Percentiles rank a stretch among this genome's conserved stretches.
Evolutionary conservation across 37 sponge, comb jelly and placozoan species (phyloP).

Genomic region (Spongilla lacustris): DNA sequence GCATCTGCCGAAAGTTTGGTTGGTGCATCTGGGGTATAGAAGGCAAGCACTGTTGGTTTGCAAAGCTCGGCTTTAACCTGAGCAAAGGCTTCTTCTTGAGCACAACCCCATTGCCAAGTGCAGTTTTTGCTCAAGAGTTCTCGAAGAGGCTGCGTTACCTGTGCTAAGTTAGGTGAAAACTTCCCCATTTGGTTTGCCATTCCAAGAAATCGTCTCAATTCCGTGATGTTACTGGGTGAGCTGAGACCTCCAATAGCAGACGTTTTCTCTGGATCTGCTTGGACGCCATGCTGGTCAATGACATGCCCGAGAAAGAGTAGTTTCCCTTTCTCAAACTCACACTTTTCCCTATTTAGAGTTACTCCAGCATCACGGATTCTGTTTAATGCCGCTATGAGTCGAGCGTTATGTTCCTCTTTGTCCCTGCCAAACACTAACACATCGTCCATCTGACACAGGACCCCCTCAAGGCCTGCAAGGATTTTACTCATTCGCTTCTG

Average conservation of each 20-base stretch:
- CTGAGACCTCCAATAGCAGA: constrained; percentile 23
- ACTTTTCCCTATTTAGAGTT: constrained; percentile 27
- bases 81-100: constrained; percentile 37
- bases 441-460: constrained; percentile 41
- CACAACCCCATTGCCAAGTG: constrained; percentile 48
- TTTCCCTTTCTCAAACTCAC: constrained; percentile 7
- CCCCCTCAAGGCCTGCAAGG: constrained; percentile 30
- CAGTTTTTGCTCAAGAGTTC: constrained; percentile 32
- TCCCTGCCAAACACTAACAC: constrained; percentile 16
- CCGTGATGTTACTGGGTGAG: constrained; percentile 17
- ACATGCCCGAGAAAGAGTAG: constrained; percentile 28
- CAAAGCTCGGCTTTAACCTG: constrained; percentile 38
- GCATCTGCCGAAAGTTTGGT: constrained; percentile 53
- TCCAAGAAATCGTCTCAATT: constrained; percentile 52
- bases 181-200: constrained; percentile 68
- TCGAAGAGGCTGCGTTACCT: constrained; percentile 48
- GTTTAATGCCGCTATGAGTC: constrained; percentile 18
- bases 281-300: constrained; percentile 27
- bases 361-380: constrained; percentile 17
- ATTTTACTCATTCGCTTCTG: constrained; percentile 38
- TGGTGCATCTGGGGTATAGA: constrained; percentile 27
- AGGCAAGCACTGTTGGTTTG: constrained; percentile 41
- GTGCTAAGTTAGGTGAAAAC: constrained; percentile 45
- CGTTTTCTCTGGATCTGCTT: constrained; percentile 47
- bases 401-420: constrained; percentile 17